Evolutionary conservation across 1,140 invertebrate genomes (phyloP).

Genomic region (Platyscapa corneri): DNA sequence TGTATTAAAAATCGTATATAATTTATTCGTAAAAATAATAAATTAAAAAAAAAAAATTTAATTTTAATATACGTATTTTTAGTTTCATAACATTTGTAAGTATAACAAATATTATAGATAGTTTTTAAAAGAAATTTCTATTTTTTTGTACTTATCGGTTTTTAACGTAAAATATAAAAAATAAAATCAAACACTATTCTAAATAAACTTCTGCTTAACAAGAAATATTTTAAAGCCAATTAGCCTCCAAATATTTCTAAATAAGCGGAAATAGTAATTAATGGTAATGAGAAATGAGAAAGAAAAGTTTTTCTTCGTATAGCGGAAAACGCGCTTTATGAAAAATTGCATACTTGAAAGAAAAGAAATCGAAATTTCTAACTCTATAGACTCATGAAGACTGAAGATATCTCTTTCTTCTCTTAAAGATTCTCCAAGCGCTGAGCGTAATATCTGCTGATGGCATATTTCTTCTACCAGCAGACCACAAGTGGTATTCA

Average conservation of each 20-base stretch:
- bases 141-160: too few relatives aligned
- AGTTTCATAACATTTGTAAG: too few relatives aligned
- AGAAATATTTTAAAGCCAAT: background rate
- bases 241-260: background rate
- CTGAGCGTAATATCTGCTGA: background rate
- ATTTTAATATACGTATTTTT: too few relatives aligned
- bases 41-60: too few relatives aligned
- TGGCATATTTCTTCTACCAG: background rate
- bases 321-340: background rate
- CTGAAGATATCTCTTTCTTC: background rate
- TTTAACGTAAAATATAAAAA: too few relatives aligned
- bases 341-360: background rate
- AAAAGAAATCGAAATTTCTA: background rate
- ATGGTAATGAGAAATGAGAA: background rate
- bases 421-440: background rate
- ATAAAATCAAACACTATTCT: too few relatives aligned
- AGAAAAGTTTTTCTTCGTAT: background rate
- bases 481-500: constrained; percentile 2
- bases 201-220: too few relatives aligned
- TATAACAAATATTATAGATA: background rate
- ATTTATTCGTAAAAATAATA: background rate
- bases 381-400: background rate
- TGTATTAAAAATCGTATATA: background rate
- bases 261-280: background rate
- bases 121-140: too few relatives aligned